Conservation (phyloP, 2,113 vertebrate species). For the Prietella phreatophila region DNA sequence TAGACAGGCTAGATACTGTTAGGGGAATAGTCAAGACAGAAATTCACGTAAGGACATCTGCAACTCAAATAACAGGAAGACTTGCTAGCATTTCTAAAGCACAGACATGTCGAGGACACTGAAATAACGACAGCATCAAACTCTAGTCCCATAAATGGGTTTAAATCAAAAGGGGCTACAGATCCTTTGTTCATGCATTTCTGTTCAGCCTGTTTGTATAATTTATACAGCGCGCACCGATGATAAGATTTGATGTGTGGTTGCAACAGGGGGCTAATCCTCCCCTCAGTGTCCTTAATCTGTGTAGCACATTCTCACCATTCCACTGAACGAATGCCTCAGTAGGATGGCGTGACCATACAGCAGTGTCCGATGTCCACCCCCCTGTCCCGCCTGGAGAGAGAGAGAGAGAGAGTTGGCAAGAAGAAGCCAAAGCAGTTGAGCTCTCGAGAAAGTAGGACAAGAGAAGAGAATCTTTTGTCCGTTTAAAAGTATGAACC, state of each 20-base stretch:
- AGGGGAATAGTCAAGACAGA: conserved; percentile 46
- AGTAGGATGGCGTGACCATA: conserved; percentile 95
- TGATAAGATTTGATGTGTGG: conserved; percentile 23
- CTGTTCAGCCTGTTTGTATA: conserved; percentile 9
- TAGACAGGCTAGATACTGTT: conserved; percentile 93
- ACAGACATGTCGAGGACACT: background rate
- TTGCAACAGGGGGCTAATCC: conserved; percentile 45
- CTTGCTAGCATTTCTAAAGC: background rate
- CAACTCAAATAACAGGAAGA: background rate
- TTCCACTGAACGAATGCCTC: conserved; percentile 90
- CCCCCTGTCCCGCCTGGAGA: conserved; percentile 85
- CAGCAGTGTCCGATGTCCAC: conserved; percentile 91
- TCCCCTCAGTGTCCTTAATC: conserved; percentile 37
- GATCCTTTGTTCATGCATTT: background rate
- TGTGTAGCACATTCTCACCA: conserved; percentile 77
- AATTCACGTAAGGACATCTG: background rate
- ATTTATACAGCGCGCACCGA: conserved; percentile 1
- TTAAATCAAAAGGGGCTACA: background rate
- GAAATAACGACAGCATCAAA: background rate
- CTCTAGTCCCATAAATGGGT: background rate
- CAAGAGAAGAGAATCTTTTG: background rate
- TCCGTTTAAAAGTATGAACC: conserved; percentile 33
- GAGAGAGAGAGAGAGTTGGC: conserved; percentile 36
- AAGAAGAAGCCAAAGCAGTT: background rate
- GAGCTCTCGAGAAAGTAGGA: background rate